Evolutionary conservation across 1,140 invertebrate species (phyloP), one percentile per base, ranked within the genome.

Genomic region (Pseudachorutes palmiensis): DNA sequence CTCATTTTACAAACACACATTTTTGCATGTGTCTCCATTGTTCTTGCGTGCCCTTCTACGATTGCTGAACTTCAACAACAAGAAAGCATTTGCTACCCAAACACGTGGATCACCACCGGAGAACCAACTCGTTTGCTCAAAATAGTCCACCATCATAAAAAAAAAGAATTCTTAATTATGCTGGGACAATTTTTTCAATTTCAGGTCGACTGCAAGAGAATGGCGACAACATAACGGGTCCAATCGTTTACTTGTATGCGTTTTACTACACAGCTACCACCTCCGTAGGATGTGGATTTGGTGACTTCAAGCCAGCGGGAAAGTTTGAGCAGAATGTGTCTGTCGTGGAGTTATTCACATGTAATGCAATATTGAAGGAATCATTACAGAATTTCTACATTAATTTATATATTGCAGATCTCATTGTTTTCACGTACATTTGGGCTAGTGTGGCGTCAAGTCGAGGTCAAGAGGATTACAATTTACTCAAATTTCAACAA

Each of bases 271-370:
- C 61, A 19, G 24, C 45, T 12, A 67, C 66, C 2, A 67, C 60
- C n/a, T 67, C 61, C 22, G 45, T 67, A 19, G 61, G 36, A 9
- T 63, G 59, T 55, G 66, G 66, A 51, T 67, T 67, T 63, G 66
- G 59, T 3, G 66, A 67, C 26, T 67, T 55, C 33, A 26, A 51
- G 41, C 66, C 66, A 5, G 32, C 29, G 2, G 49, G 41, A 30
- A 33, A 63, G 26, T 22, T 12, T 19, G 66, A 67, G 28, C 16
- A 36, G 16, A 63, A 28, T 12, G 9, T 51, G 2, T 1, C 26
- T 1, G 1, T 60, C 19, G 1, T 62, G 26, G 1, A 62, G 1
- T 63, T 63, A 22, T 67, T 67, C 26, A 2, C 22, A 2, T 49
- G 66, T 67, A 67, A 67, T 32, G 26, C 19, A n/a, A n/a, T 19